Conservation (phyloP, 1,140 invertebrate genomes). For the Anoplolepis gracilipes region DNA sequence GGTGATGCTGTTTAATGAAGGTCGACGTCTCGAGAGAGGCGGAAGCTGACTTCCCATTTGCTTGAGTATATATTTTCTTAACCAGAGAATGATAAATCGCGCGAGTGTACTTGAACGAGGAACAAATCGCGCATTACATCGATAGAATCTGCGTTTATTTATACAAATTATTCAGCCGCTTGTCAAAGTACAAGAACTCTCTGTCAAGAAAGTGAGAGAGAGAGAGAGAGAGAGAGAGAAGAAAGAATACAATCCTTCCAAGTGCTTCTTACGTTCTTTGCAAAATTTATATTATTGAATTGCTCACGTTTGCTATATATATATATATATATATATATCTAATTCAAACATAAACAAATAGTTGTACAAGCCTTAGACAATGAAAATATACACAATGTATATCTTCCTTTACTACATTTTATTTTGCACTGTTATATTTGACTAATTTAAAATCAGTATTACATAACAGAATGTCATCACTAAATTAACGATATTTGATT, state of each 20-base stretch:
- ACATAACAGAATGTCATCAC: background rate
- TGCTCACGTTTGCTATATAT: background rate
- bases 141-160: constrained; percentile 46
- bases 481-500: constrained; percentile 5
- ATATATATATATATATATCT: no score
- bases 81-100: constrained; percentile 12
- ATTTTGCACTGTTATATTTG: background rate
- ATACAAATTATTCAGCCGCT: background rate
- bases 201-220: background rate
- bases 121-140: constrained; percentile 1
- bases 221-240: no score
- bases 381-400: background rate
- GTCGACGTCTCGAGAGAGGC: background rate
- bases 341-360: background rate
- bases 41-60: constrained; percentile 58
- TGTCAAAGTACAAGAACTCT: background rate
- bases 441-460: background rate
- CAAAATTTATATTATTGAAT: background rate
- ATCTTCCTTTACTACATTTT: no score
- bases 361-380: background rate
- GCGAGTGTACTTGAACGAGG: background rate
- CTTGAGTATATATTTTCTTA: constrained; percentile 64
- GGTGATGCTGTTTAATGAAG: background rate
- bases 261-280: background rate
- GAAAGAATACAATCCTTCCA: background rate